Conservation (phyloP, 1,140 invertebrate genomes). For the Eriosoma lanigerum region DNA sequence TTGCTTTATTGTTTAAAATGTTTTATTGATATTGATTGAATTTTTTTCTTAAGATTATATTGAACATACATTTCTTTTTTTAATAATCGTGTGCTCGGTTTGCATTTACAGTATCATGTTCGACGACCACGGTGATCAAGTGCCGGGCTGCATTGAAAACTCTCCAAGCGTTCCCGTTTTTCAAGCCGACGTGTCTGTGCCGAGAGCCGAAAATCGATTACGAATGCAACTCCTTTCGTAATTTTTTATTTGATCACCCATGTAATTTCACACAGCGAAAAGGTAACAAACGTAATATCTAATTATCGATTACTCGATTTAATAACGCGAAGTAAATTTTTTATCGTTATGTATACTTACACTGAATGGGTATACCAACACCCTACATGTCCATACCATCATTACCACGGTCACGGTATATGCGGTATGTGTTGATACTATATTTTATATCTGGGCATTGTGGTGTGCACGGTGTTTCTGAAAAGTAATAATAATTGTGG, state of each 20-base stretch:
- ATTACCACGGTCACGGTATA: too few species aligned
- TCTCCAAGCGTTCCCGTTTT: slow-evolving; percentile 85
- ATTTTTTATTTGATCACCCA: slow-evolving; percentile 89
- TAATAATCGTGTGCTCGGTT: background rate
- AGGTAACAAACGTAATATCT: slow-evolving; percentile 63
- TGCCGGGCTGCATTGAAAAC: slow-evolving; percentile 85
- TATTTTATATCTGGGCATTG: too few species aligned
- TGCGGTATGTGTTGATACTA: too few species aligned
- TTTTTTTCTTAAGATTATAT: background rate
- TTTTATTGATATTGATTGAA: background rate
- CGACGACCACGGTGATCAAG: slow-evolving; percentile 86
- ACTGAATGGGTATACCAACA: too few species aligned
- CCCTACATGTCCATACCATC: too few species aligned
- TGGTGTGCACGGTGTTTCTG: too few species aligned
- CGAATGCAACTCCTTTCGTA: slow-evolving; percentile 86
- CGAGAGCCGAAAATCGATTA: slow-evolving; percentile 83
- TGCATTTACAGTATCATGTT: slow-evolving; percentile 79
- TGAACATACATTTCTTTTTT: background rate
- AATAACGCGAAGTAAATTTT: too few species aligned
- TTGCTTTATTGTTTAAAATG: too few species aligned
- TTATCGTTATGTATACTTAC: too few species aligned
- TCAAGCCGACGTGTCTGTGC: slow-evolving; percentile 88
- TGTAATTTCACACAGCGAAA: slow-evolving; percentile 84
- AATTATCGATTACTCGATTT: background rate
- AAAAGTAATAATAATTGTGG: too few species aligned